phyloP scores from a whole-genome alignment of 2,888 invertebrate genomes.

The Conops quadrifasciatus region DNA sequence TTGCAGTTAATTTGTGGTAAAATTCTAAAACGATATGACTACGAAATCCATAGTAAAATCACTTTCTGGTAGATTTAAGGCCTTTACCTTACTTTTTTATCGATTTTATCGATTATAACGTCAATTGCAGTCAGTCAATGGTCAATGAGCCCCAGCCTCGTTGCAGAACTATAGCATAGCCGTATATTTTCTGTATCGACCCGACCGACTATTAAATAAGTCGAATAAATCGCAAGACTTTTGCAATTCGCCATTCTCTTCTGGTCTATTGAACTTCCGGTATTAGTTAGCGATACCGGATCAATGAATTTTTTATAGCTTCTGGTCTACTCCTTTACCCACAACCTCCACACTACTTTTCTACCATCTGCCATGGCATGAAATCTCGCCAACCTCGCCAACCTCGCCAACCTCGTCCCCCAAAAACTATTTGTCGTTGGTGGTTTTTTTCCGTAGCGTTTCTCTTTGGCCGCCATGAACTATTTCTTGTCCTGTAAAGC shows the following conservation, averaged over 20 bases:
- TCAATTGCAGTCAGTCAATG: no score
- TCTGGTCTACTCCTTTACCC: not conserved
- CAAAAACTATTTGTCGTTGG: conserved; percentile 12
- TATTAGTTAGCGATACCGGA: not conserved
- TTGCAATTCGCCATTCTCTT: not conserved
- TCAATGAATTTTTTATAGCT: not conserved
- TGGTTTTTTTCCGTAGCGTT: not conserved
- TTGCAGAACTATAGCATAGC: no score
- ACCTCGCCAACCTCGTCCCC: not conserved
- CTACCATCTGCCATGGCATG: not conserved
- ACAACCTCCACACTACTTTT: not conserved
- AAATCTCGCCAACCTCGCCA: not conserved
- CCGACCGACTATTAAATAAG: no score
- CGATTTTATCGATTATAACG: no score
- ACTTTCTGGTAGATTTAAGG: no score
- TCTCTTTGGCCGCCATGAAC: not conserved
- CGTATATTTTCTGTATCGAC: no score
- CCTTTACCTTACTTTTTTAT: no score
- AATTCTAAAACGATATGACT: no score
- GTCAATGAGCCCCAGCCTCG: no score
- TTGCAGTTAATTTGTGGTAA: no score
- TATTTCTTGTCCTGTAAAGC: not conserved
- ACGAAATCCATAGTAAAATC: no score
- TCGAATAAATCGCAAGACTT: no score
- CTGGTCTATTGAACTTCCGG: conserved; percentile 8